A percentile compares a stretch with the other conserved stretches of the same genome.
Conservation (phyloP, 2,113 vertebrate genomes). For the Pluvianellus socialis region DNA sequence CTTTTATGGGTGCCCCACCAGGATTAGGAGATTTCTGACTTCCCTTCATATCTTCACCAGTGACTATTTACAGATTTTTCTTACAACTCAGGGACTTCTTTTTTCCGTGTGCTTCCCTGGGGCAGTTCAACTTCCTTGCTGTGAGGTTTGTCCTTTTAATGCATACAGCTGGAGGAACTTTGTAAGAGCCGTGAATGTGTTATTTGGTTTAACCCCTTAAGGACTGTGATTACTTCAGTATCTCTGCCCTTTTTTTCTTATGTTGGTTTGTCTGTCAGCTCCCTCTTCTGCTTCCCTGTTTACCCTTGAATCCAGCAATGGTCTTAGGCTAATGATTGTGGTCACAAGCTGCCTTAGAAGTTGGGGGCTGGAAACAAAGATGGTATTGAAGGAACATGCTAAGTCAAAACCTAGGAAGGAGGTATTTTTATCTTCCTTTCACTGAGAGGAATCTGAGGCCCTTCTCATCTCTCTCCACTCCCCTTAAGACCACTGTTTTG, state of each 20-base stretch:
- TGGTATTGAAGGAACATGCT: background rate
- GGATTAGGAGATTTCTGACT: background rate
- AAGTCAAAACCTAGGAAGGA: background rate
- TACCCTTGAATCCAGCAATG: background rate
- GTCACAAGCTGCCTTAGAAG: background rate
- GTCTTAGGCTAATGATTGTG: background rate
- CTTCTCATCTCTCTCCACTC: background rate
- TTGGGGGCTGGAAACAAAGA: background rate
- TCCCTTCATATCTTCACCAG: background rate
- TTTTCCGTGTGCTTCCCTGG: background rate
- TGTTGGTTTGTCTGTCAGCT: background rate
- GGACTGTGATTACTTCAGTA: too few relatives aligned
- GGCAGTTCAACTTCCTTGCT: background rate
- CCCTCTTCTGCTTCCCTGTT: background rate
- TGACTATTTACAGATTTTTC: background rate
- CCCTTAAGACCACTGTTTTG: background rate
- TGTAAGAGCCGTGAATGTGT: background rate
- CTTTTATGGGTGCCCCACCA: background rate
- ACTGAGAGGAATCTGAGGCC: background rate
- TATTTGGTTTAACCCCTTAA: background rate
- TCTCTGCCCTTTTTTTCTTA: background rate
- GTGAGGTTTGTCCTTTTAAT: background rate
- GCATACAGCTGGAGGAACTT: background rate
- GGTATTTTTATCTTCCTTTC: background rate
- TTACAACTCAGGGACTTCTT: background rate